A percentile compares a stretch with the other conserved stretches of the same genome.
phyloP scores from a whole-genome alignment of 1,140 invertebrate species.

The Andricus grossulariae region DNA sequence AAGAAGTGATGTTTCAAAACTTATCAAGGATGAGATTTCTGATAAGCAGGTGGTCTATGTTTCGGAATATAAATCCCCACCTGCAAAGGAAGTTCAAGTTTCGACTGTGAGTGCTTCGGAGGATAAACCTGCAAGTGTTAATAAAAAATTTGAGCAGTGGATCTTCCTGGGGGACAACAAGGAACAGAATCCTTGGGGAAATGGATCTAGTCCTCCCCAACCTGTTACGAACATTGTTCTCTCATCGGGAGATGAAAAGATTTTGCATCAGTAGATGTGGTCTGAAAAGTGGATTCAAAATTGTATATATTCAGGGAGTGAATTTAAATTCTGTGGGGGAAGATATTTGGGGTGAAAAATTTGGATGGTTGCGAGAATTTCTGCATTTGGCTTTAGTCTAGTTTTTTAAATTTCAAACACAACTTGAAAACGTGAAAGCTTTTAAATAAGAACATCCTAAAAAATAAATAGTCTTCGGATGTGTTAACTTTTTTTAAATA shows the following conservation, averaged over 20 bases:
- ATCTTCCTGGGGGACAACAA: slow-evolving; percentile 63
- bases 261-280: slow-evolving; percentile 41
- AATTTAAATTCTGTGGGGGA: background rate
- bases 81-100: slow-evolving; percentile 49
- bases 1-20: slow-evolving; percentile 63
- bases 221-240: slow-evolving; percentile 66
- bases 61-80: slow-evolving; percentile 66
- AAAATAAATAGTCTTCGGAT: too few relatives aligned
- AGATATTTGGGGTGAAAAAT: too few relatives aligned
- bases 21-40: slow-evolving; percentile 47
- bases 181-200: slow-evolving; percentile 63
- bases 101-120: slow-evolving; percentile 44
- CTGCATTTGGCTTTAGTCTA: background rate
- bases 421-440: too few relatives aligned
- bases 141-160: slow-evolving; percentile 65
- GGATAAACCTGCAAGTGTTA: slow-evolving; percentile 7
- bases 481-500: too few relatives aligned
- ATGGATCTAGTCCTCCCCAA: slow-evolving; percentile 61
- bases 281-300: background rate
- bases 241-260: slow-evolving; percentile 60
- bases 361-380: too few relatives aligned
- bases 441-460: too few relatives aligned
- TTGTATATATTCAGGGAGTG: background rate
- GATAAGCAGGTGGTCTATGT: slow-evolving; percentile 72
- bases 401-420: background rate